Evolutionary conservation across 2,113 vertebrate species (phyloP), one percentile per base, ranked within the genome.

Genomic region (Dolichotis patagonum): DNA sequence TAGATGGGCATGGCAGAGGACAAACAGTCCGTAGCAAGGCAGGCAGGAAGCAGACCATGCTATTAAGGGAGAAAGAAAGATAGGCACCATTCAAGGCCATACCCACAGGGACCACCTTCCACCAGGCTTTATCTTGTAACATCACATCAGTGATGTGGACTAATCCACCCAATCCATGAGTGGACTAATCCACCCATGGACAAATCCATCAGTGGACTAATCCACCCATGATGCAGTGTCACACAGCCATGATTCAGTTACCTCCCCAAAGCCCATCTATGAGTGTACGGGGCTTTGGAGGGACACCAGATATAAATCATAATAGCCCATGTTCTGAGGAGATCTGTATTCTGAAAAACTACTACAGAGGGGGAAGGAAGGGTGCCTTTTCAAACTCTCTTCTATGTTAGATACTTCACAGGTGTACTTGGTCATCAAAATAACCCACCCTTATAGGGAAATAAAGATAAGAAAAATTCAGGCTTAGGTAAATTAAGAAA

Each of bases 391-490:
- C 46, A 71, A 1, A 86, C 16, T 96, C 6, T 41, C 58, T 65
- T 95, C 60, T 58, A 8, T 85, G 49, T 67, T 22, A 86, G 24
- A 22, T 81, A 43, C 52, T 52, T 93, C 71, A 35, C 7, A 65
- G 71, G 9, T 67, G 35, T n/a, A 83, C 54, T 65, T 89, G 35
- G 62, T 91, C 49, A 80, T 86, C 38, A 60, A 75, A 91, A 82
- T 63, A 89, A 89, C 26, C 30, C 24, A 65, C 7, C 86, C 6
- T 14, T 91, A 6, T 65, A 90, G 82, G 46, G 88, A 69, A 92
- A 95, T 52, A 77, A 46, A 77, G 28, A 83, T 78, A 62, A 91
- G 28, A 93, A 87, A 87, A 62, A 84, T 69, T n/a, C 56, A 46
- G 22, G 19, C 22, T 93, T 20, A 69, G 56, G 41, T 65, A 91